phyloP scores from a whole-genome alignment of 2,888 invertebrate genomes.

The Luperina testacea region DNA sequence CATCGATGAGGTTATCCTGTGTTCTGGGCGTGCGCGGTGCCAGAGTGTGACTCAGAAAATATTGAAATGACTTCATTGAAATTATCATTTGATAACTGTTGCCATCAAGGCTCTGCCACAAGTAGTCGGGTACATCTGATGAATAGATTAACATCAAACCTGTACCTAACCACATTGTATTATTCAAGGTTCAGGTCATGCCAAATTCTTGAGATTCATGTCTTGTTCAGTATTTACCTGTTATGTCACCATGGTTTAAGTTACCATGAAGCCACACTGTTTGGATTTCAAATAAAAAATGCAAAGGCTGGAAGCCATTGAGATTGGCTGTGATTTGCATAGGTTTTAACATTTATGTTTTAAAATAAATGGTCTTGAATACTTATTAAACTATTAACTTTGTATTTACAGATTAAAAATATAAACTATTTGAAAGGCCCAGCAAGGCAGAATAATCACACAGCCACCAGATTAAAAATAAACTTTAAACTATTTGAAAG shows the following conservation, averaged over 20 bases:
- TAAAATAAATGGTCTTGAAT: slow-evolving; percentile 35
- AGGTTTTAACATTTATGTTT: slow-evolving; percentile 10
- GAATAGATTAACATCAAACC: slow-evolving; percentile 33
- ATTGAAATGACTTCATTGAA: slow-evolving; percentile 55
- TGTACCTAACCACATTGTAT: slow-evolving; percentile 19
- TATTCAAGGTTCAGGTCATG: slow-evolving; percentile 58
- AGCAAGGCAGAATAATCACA: slow-evolving; percentile 3
- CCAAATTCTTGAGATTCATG: slow-evolving; percentile 48
- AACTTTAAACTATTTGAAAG: slow-evolving; percentile 1
- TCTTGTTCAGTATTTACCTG: slow-evolving; percentile 46
- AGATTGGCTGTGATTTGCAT: not conserved
- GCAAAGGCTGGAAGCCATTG: slow-evolving; percentile 3
- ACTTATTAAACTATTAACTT: slow-evolving; percentile 39
- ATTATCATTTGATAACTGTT: slow-evolving; percentile 40
- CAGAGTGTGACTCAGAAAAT: slow-evolving; percentile 63
- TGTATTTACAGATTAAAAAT: slow-evolving; percentile 13
- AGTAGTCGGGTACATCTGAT: slow-evolving; percentile 27
- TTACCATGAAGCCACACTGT: slow-evolving; percentile 1
- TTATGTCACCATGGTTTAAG: slow-evolving; percentile 47
- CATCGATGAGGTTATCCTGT: slow-evolving; percentile 79
- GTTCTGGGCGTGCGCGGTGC: slow-evolving; percentile 80
- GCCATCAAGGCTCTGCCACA: slow-evolving; percentile 21
- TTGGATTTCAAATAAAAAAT: slow-evolving; percentile 3
- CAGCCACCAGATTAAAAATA: slow-evolving; percentile 14
- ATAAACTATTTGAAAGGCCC: not conserved